A percentile compares a stretch with the other conserved stretches of the same genome.
These are phyloP conservation scores for Chelonus formosanus DNA, from an alignment of 2,888 invertebrate genomes.

Conservation along the genomic window DNA sequence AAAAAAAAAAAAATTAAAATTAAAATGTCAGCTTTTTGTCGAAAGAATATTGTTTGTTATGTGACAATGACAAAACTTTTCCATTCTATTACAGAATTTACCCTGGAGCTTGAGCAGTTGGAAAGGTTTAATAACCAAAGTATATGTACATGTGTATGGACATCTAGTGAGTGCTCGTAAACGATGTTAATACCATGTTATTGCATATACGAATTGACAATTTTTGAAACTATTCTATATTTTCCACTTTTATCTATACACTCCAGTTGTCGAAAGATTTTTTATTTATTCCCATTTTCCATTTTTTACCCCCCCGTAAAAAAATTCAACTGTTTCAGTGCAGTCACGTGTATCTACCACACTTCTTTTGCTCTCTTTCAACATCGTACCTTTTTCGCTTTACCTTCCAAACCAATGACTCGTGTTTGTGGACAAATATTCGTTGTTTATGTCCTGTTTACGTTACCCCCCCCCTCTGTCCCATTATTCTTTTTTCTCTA, in stretches of 20 bases:
- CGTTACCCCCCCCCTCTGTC: background rate
- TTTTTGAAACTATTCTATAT: conserved; percentile 50
- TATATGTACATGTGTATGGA: conserved; percentile 24
- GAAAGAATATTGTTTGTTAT: conserved; percentile 21
- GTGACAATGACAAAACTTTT: conserved; percentile 44
- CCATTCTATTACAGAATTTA: conserved; percentile 23
- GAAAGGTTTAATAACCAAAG: conserved; percentile 23
- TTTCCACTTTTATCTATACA: conserved; percentile 50
- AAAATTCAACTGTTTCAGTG: no score
- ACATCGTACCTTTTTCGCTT: conserved; percentile 21
- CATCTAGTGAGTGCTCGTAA: conserved; percentile 13
- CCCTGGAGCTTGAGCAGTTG: background rate
- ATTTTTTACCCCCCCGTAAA: background rate
- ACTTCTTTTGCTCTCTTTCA: conserved; percentile 13
- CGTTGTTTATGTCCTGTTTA: conserved; percentile 14
- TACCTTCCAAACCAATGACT: conserved; percentile 22
- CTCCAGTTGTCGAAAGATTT: conserved; percentile 18
- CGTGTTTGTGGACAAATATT: conserved; percentile 14
- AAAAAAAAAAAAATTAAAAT: no score
- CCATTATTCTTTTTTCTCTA: background rate
- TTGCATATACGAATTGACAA: conserved; percentile 53
- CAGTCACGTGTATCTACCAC: no score
- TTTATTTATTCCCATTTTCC: background rate
- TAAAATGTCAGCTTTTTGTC: no score
- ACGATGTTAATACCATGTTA: conserved; percentile 52